Base-by-base conservation (phyloP, 2,888 invertebrate species). In the Amphipoea lucens region DNA sequence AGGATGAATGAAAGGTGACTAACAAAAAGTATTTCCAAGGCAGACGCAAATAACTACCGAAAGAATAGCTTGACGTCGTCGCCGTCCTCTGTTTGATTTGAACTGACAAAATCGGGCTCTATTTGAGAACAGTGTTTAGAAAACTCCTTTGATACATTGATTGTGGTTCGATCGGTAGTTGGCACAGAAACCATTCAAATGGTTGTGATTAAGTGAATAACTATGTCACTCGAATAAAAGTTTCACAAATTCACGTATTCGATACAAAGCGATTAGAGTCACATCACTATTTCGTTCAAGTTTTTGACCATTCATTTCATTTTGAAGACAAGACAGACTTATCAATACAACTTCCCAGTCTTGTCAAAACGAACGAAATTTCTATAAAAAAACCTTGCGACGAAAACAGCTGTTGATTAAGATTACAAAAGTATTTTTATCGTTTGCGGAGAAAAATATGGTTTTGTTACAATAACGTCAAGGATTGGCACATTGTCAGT, bases 341-440 rank as follows among this genome's bases (percentile, higher is more conserved):
- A 60, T 1, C 67, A 66, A 70, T 71, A 63, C 76, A 84, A 83
- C 63, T 74, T 73, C 40, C 54, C 54, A 74, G 76, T 84, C 69
- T 88, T 88, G 88, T 89, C 90, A 89, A 89, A 89, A 84, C 87
- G 86, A 88, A 88, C 82, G 81, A 78, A 90, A 90, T 89, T 89
- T 85, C 78, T 81, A 82, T 29, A 82, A 88, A 80, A 80, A 87
- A 60, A 72, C 80, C 79, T 83, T 81, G 76, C 80, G 67, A 84
- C 62, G n/a, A 76, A 83, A 89, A 89, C 89, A 90, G 86, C 88
- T 87, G 90, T 89, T 88, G 79, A 71, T 42, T 76, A 78, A 54
- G 62, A 88, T 88, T 82, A 88, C 86, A 89, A 87, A 88, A 89
- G 86, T 89, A 85, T 90, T 90, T 90, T 90, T 90, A 89, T 87